Conservation (phyloP, 2,797 vertebrate genomes). For the Vultur gryphus region DNA sequence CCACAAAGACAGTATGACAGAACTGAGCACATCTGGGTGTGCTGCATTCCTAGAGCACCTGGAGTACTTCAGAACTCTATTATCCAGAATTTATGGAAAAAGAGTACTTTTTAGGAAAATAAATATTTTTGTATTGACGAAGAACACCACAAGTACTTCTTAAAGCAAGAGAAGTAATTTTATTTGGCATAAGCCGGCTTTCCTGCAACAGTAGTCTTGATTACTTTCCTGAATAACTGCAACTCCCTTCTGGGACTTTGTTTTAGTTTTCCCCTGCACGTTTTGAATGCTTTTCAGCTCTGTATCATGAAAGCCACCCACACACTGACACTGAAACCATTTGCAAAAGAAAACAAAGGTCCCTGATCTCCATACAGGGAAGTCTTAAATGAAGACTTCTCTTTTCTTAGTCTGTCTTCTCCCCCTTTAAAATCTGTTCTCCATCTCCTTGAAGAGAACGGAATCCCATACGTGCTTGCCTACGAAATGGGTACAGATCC, state of each 20-base stretch:
- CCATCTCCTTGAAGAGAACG: neutral
- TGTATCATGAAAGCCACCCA: neutral
- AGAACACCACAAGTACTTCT: neutral
- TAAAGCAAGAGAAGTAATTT: neutral
- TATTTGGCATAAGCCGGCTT: neutral
- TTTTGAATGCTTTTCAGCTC: neutral
- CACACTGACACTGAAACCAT: neutral
- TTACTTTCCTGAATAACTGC: neutral
- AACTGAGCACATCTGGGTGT: neutral
- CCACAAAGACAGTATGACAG: neutral
- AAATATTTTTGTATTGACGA: neutral
- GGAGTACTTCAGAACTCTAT: neutral
- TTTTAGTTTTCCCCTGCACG: neutral
- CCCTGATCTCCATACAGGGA: neutral
- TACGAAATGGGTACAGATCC: neutral
- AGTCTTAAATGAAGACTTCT: neutral
- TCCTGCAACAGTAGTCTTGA: neutral
- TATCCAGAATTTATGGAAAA: neutral
- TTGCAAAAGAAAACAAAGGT: neutral
- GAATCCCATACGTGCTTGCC: fast-evolving
- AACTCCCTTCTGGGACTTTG: neutral
- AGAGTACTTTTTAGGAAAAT: neutral
- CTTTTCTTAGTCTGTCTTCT: neutral
- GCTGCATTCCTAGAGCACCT: neutral
- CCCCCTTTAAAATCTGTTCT: neutral